Base-by-base conservation (phyloP, 1,140 invertebrate genomes). In the Schlechtendalia chinensis region DNA sequence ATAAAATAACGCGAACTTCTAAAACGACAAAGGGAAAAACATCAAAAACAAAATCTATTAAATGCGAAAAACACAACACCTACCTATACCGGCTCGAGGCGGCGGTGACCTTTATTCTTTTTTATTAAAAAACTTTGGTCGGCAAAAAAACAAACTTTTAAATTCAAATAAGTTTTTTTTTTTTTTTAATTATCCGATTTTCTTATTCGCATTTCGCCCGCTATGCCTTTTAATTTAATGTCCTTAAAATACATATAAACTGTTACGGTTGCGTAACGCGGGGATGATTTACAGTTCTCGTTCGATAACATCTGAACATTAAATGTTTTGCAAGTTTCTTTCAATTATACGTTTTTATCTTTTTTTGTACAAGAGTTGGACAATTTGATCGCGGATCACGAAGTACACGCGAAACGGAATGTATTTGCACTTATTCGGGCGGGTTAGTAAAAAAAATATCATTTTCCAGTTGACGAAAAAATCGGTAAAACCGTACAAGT, bases 151-250 rank as follows among this genome's bases (percentile, higher is more conserved):
- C 56, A 77, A 77, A 77, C 53, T 77, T 77, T 77, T 59, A 77
- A 17, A 63, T 79, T 79, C 63, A 61, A 79, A 79, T 63, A 79
- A 79, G 75, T 79, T 79, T 79, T 79, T 39, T 79, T 79, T 79
- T 79, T 79, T 39, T 79, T 79, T 79, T 79, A 79, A 79, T 79
- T 79, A 79, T 79, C 75, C n/a, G 75, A 61, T 61, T 63, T 79
- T 63, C 56, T 39, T 77, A 59, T 14, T 12, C 74, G 17, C 54
- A 22, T 61, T 58, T 50, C 74, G n/a, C 39, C 11, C 69, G 29
- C 74, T 59, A n/a, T 17, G 4, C 69, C 32, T 79, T 79, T 61
- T 32, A 75, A 75, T 39, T 58, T 75, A 79, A 79, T 63, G 75
- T 79, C 39, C 58, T 61, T 61, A 61, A 24, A 75, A 50, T 12